Conservation (phyloP, 2,113 vertebrate genomes). For the Sakesphorus luctuosus region DNA sequence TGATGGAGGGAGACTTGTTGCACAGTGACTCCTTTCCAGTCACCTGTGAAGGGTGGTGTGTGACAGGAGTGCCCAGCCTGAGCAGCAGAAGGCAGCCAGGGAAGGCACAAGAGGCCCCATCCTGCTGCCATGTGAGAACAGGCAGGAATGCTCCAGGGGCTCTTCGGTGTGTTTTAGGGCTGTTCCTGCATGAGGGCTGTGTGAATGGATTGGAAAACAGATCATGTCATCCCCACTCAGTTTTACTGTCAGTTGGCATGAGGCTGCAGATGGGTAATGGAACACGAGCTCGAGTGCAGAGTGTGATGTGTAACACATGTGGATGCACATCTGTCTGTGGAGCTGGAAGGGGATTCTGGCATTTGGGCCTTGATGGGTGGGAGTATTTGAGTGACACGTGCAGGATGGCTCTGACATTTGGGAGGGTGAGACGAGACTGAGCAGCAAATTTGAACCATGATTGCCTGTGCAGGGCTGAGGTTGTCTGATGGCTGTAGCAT, state of each 20-base stretch:
- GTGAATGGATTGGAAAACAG: neutral
- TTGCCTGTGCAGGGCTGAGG: neutral
- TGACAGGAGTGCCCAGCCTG: neutral
- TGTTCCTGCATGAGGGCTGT: neutral
- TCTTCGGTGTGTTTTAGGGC: neutral
- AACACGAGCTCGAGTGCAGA: neutral
- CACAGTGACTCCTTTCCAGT: neutral
- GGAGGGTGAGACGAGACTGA: neutral
- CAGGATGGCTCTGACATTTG: neutral
- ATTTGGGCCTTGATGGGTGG: neutral
- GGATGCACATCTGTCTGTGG: neutral
- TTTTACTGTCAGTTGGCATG: neutral
- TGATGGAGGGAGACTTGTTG: neutral
- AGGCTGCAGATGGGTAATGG: neutral
- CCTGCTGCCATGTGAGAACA: neutral
- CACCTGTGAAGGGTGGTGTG: accelerated
- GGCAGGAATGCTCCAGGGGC: neutral
- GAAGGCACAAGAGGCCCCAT: neutral
- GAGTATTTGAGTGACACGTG: neutral
- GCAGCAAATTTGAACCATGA: neutral
- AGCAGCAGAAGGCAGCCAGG: neutral
- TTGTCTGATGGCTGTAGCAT: neutral
- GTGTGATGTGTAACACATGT: neutral
- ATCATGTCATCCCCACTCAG: neutral
- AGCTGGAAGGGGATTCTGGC: neutral